These are phyloP conservation scores for Nymphicus hollandicus DNA, from an alignment of 2,113 vertebrate genomes.

Conservation along the genomic window DNA sequence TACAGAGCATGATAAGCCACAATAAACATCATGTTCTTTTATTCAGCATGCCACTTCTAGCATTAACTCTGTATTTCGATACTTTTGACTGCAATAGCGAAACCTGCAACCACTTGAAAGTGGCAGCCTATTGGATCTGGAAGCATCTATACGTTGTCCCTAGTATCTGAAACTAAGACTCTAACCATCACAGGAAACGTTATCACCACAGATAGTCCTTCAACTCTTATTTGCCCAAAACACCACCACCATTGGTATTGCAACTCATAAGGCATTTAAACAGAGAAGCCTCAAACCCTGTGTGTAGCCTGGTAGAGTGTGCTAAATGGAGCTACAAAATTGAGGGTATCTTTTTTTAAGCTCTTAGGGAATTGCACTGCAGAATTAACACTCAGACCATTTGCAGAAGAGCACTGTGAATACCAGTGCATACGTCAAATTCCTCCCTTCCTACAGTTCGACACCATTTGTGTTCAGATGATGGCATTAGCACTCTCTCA, in stretches of 20 bases:
- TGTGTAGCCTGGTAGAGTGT: not conserved
- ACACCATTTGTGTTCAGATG: not conserved
- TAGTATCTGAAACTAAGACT: not conserved
- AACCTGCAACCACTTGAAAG: not conserved
- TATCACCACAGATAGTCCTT: not conserved
- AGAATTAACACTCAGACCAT: not conserved
- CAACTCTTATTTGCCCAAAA: not conserved
- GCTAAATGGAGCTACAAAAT: not conserved
- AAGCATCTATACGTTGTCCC: not conserved
- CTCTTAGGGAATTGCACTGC: not conserved
- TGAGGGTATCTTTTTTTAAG: not conserved
- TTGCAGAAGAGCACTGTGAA: not conserved
- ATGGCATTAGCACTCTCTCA: not conserved
- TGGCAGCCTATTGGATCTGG: not conserved
- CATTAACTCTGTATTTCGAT: not conserved
- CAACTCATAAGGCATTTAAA: not conserved
- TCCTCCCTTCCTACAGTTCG: not conserved
- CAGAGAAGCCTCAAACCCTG: not conserved
- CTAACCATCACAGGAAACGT: not conserved
- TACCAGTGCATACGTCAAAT: not conserved
- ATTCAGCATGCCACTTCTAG: not conserved
- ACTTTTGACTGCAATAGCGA: not conserved
- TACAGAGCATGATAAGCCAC: rapidly evolving
- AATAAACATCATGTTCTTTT: not conserved
- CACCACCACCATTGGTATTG: rapidly evolving